Conservation (phyloP, 2,797 vertebrate species). For the Gallinago solitaria region DNA sequence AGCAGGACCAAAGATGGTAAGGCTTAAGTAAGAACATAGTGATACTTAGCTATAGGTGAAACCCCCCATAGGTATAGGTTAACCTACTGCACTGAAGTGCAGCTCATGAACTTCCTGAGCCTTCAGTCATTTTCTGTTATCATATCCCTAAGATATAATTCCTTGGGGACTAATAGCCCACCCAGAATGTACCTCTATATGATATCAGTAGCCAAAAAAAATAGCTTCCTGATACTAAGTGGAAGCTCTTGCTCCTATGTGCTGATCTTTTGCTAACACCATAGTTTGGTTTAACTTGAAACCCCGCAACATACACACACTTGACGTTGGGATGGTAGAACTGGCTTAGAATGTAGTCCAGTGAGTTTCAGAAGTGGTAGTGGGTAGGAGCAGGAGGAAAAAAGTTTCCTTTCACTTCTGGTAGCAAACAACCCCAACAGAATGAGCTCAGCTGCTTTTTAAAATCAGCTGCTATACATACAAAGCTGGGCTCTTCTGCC, state of each 20-base stretch:
- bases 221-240: not conserved
- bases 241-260: not conserved
- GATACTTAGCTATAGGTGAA: not conserved
- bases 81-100: not conserved
- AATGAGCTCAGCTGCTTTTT: not conserved
- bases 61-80: not conserved
- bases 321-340: not conserved
- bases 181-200: not conserved
- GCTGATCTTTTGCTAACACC: not conserved
- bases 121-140: not conserved
- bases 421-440: not conserved
- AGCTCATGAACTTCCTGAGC: not conserved
- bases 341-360: not conserved
- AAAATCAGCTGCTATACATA: not conserved
- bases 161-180: not conserved
- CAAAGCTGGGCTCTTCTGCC: not conserved
- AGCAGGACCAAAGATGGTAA: not conserved
- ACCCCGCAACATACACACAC: accelerated
- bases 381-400: not conserved
- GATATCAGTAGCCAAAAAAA: not conserved
- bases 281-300: not conserved
- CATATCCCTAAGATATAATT: not conserved
- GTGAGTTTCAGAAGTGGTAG: not conserved
- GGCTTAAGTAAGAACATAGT: not conserved
- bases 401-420: not conserved